Evolutionary conservation across 2,113 vertebrate genomes (phyloP).

Genomic region (Garra rufa): DNA sequence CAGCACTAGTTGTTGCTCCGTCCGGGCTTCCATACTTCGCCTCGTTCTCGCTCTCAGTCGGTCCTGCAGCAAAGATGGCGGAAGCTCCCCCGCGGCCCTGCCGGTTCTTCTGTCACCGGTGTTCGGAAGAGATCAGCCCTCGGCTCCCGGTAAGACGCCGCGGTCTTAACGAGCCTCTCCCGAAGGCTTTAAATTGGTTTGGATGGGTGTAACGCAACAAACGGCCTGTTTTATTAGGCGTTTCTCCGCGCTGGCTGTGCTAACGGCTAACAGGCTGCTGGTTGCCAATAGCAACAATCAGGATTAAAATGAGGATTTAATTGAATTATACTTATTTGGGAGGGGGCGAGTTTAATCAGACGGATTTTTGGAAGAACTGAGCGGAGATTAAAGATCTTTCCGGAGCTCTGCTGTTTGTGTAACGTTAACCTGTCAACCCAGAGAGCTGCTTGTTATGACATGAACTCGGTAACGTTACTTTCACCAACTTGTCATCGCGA

Average conservation of each 20-base stretch:
- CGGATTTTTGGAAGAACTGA: not conserved
- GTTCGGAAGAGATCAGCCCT: conserved; percentile 80
- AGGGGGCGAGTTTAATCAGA: not conserved
- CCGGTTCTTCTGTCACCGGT: conserved; percentile 91
- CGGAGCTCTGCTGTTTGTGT: not conserved
- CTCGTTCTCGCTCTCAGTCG: conserved; percentile 40
- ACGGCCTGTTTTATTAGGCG: not conserved
- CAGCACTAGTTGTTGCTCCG: conserved; percentile 56
- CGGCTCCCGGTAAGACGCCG: conserved; percentile 76
- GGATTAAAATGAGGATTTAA: conserved; percentile 19
- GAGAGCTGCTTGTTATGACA: not conserved
- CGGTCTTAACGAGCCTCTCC: not conserved
- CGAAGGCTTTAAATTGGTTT: not conserved
- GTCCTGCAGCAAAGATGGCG: conserved; percentile 82
- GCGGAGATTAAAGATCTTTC: not conserved
- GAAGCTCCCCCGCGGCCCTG: conserved; percentile 85
- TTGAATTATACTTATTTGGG: not conserved
- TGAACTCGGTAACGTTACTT: not conserved
- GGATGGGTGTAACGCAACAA: not conserved
- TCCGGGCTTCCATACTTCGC: conserved; percentile 63
- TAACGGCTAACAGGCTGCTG: conserved; percentile 25
- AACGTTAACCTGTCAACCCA: not conserved
- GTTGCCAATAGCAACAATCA: conserved; percentile 40
- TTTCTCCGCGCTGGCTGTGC: conserved; percentile 2
- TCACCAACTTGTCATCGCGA: not conserved